phyloP scores from a whole-genome alignment of 2,888 invertebrate species.

The Alloscopus bannaensis region DNA sequence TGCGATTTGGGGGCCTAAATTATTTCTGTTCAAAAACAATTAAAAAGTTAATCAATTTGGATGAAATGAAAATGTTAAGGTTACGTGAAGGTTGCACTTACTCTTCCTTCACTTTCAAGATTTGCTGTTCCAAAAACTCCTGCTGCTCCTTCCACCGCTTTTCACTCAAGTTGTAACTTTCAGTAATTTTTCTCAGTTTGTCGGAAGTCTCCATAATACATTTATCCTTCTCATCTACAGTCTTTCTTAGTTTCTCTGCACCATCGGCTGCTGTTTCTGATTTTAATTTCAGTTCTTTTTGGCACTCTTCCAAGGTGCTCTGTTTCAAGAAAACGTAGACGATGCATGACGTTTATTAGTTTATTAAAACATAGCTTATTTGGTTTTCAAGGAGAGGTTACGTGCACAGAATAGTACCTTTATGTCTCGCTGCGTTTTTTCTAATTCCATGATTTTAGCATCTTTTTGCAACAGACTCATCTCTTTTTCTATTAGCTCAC shows the following conservation, averaged over 20 bases:
- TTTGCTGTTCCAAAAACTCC: constrained; percentile 79
- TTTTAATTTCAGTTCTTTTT: constrained; percentile 38
- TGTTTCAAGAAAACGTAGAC: constrained; percentile 4
- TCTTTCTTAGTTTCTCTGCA: constrained; percentile 79
- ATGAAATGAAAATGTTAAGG: neutral
- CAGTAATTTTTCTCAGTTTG: constrained; percentile 80
- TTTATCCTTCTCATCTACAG: constrained; percentile 79
- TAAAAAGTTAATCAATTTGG: neutral
- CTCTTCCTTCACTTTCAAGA: constrained; percentile 77
- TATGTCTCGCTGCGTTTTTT: constrained; percentile 79
- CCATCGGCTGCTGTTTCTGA: constrained; percentile 25
- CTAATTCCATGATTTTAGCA: constrained; percentile 84
- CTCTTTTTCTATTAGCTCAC: constrained; percentile 80
- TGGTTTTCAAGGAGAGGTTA: neutral
- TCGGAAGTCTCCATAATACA: constrained; percentile 82
- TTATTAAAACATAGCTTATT: neutral
- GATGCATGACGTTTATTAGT: neutral
- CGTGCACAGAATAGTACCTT: neutral
- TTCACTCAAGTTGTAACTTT: constrained; percentile 80
- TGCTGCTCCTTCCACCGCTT: constrained; percentile 80
- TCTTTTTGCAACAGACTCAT: constrained; percentile 81
- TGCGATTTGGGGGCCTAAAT: constrained; percentile 64
- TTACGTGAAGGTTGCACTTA: constrained; percentile 38
- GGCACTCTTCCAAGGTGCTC: constrained; percentile 56
- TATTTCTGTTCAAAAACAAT: neutral